Conservation (phyloP, 2,113 vertebrate species). For the Coptodon bakossiorum region DNA sequence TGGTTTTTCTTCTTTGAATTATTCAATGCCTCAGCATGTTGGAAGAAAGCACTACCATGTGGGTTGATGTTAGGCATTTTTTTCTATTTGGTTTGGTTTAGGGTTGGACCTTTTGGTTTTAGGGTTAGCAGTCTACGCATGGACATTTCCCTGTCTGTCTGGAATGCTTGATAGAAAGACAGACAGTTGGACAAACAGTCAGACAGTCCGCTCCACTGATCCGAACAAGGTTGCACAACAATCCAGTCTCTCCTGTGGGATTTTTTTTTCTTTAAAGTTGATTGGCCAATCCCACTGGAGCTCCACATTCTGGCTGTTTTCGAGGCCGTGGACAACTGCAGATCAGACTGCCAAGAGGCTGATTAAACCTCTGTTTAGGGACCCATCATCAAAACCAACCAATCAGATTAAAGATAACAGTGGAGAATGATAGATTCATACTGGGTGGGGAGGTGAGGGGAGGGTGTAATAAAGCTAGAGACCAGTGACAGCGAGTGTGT, state of each 20-base stretch:
- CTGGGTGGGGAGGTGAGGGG: conserved; percentile 15
- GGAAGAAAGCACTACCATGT: conserved; percentile 92
- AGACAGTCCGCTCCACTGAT: conserved; percentile 63
- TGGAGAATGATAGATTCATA: conserved; percentile 54
- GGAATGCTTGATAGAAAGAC: conserved; percentile 63
- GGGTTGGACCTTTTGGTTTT: conserved; percentile 2
- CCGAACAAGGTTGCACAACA: conserved; percentile 70
- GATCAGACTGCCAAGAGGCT: conserved; percentile 72
- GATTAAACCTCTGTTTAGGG: conserved; percentile 74
- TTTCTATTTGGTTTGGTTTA: conserved; percentile 8
- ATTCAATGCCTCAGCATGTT: conserved; percentile 75
- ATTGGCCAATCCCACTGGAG: conserved; percentile 77
- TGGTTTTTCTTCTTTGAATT: conserved; percentile 48
- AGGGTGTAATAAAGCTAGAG: conserved; percentile 72
- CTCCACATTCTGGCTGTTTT: conserved; percentile 71
- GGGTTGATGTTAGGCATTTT: conserved; percentile 71
- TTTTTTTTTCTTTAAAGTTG: conserved; percentile 69
- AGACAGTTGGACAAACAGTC: conserved; percentile 30
- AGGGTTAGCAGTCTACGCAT: conserved; percentile 51
- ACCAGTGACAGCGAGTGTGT: conserved; percentile 68
- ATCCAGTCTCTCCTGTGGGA: conserved; percentile 58
- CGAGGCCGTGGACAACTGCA: conserved; percentile 60
- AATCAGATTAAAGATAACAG: conserved; percentile 73
- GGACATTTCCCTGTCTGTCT: conserved; percentile 51
- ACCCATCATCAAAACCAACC: conserved; percentile 76